Evolutionary conservation across 2,888 invertebrate species (phyloP), one percentile per base, ranked within the genome.

Genomic region (Caenorhabditis sp.): DNA sequence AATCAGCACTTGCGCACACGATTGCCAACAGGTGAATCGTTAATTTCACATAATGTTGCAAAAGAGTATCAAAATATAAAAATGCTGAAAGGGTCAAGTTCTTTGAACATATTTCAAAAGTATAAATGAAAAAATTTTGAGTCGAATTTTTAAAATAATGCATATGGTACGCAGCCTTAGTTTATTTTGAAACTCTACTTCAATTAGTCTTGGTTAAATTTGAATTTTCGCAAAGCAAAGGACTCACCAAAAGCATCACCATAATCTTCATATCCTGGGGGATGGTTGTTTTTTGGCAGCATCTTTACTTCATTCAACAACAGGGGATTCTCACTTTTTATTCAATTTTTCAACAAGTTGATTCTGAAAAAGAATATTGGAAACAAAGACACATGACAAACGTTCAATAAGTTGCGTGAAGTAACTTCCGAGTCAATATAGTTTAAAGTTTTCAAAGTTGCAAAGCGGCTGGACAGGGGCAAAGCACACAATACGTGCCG

Each of bases 211-310:
- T 28, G 47, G 18, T 47, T 35, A 50, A 8, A 4, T n/a, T n/a
- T n/a, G n/a, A n/a, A n/a, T n/a, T n/a, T n/a, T n/a, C n/a, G n/a
- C n/a, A n/a, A n/a, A n/a, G n/a, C n/a, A n/a, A 2, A 4, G 35
- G 8, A 65, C 67, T 64, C 35, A 80, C 82, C 80, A 62, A 82
- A 85, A 26, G 8, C 58, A 60, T 64, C 35, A 80, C 82, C 80
- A 62, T 80, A 85, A 9, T 82, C 77, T 28, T 83, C 80, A 51
- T 60, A 83, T 53, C 80, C 81, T 6, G 79, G 76, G 18, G 83
- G 77, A 55, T 85, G 83, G n/a, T 70, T 61, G 32, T 83, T 83
- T n/a, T 67, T 61, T 11, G 80, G 71, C n/a, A 80, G 50, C 82
- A 79, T 82, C 5, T 35, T 68, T 26, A 71, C 55, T 50, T 67